These are phyloP conservation scores for Gasteruption jaculator DNA, from an alignment of 2,888 invertebrate species.

Conservation along the genomic window DNA sequence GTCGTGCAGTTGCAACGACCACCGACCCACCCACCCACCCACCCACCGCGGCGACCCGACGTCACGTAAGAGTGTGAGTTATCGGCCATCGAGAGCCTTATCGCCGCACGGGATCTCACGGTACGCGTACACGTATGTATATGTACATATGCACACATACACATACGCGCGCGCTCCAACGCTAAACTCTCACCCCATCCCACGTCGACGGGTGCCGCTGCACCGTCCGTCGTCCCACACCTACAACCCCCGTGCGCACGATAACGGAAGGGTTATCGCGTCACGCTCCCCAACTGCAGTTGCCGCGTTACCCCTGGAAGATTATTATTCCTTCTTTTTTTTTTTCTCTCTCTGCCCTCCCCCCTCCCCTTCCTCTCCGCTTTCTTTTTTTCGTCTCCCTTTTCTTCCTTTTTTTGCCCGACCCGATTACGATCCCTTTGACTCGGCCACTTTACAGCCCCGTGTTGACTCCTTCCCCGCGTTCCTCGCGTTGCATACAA, in stretches of 20 bases:
- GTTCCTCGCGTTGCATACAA: no score
- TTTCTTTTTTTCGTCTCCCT: slow-evolving; percentile 7
- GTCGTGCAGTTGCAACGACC: no score
- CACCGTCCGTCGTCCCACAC: slow-evolving; percentile 17
- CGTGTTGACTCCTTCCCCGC: no score
- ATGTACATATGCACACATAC: no score
- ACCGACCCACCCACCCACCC: no score
- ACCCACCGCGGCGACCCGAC: no score
- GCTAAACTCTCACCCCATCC: slow-evolving; percentile 37
- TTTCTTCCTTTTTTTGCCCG: slow-evolving; percentile 13
- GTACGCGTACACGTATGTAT: no score
- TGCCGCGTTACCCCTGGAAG: slow-evolving; percentile 30
- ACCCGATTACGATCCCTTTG: no score
- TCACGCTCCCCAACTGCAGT: no score
- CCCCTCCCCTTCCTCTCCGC: slow-evolving; percentile 7
- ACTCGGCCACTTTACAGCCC: no score
- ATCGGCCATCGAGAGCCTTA: slow-evolving; percentile 46
- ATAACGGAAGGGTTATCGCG: slow-evolving; percentile 51
- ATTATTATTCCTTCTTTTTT: slow-evolving; percentile 34
- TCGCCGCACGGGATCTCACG: slow-evolving; percentile 43
- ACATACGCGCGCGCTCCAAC: no score
- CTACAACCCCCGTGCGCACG: slow-evolving; percentile 31
- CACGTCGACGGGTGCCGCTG: slow-evolving; percentile 1
- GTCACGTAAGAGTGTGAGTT: slow-evolving; percentile 46
- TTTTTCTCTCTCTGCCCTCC: slow-evolving; percentile 31